Conservation (phyloP, 2,113 vertebrate genomes). For the Pristiophorus japonicus region DNA sequence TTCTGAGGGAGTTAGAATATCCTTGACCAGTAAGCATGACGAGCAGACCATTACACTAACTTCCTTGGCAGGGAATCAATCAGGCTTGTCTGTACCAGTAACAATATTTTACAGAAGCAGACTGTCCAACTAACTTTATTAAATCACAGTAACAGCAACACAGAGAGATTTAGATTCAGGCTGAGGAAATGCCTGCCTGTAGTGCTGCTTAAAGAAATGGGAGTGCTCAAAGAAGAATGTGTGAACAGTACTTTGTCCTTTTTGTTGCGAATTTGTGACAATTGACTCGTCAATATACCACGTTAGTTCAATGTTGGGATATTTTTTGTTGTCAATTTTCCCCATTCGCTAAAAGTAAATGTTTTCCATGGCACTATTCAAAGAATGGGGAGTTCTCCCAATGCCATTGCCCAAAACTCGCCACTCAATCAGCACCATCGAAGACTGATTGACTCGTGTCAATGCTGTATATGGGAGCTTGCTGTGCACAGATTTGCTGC, state of each 20-base stretch:
- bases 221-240: neutral
- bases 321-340: neutral
- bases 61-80: neutral
- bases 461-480: neutral
- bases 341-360: neutral
- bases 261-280: neutral
- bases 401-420: neutral
- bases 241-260: neutral
- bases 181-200: neutral
- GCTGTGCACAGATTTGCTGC: neutral
- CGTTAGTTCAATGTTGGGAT: neutral
- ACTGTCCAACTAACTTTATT: neutral
- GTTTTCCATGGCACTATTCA: neutral
- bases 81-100: constrained; percentile 8
- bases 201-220: neutral
- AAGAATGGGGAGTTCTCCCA: neutral
- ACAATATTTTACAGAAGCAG: constrained; percentile 9
- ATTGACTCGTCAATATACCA: neutral
- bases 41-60: constrained; percentile 16
- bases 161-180: neutral
- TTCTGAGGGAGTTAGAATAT: constrained; percentile 10
- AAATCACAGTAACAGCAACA: neutral
- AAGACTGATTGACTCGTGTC: neutral
- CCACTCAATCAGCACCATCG: neutral
- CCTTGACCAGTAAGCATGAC: constrained; percentile 26